These are phyloP conservation scores for Takifugu ocellatus DNA, from an alignment of 2,797 vertebrate genomes.

Conservation along the genomic window DNA sequence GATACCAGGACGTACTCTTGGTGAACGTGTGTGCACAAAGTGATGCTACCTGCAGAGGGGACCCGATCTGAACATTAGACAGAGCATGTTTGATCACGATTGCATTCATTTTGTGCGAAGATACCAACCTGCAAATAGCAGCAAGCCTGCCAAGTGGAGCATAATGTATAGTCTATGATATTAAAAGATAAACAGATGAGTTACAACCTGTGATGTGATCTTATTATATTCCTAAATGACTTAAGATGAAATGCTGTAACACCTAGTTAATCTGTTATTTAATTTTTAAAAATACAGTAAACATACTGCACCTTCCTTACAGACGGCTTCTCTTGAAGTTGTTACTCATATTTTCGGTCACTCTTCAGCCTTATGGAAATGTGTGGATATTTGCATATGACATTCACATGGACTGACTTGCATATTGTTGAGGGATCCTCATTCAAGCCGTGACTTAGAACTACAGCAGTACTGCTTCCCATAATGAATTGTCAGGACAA, in stretches of 20 bases:
- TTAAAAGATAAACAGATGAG: not conserved
- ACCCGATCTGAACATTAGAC: not conserved
- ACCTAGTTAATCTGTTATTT: not conserved
- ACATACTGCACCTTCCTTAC: not conserved
- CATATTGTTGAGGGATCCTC: too few species aligned
- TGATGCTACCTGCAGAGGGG: slow-evolving; percentile 4
- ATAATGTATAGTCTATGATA: slow-evolving; percentile 8
- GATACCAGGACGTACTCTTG: slow-evolving; percentile 5
- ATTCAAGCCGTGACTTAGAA: too few species aligned
- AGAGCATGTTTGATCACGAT: not conserved
- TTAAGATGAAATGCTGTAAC: not conserved
- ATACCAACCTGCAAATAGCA: slow-evolving; percentile 22
- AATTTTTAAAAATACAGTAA: not conserved
- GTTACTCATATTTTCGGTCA: not conserved
- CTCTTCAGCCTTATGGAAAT: slow-evolving; percentile 18
- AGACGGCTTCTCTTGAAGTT: not conserved
- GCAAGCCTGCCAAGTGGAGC: slow-evolving; percentile 6
- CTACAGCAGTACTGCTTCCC: too few species aligned
- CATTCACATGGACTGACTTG: too few species aligned
- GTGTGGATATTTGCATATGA: slow-evolving; percentile 1
- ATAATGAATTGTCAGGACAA: too few species aligned
- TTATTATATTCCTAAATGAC: too few species aligned
- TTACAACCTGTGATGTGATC: too few species aligned
- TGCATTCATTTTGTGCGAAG: not conserved
- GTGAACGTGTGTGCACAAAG: not conserved